Conservation (phyloP, 2,888 invertebrate genomes). For the Sylvicola cinctus region DNA sequence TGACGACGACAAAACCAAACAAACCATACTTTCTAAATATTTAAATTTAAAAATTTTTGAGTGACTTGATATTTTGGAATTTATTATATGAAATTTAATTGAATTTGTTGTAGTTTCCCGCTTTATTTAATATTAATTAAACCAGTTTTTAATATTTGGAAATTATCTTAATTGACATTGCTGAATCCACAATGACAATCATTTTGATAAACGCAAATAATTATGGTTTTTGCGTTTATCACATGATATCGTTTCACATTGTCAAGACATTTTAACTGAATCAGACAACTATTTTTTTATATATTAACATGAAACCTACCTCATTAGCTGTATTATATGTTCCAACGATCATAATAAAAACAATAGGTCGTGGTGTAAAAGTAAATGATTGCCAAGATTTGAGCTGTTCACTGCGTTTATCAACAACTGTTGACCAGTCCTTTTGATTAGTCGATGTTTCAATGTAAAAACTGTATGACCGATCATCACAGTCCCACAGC, state of each 20-base stretch:
- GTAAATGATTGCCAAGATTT: constrained; percentile 87
- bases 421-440: constrained; percentile 82
- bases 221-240: too few relatives aligned
- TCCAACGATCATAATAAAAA: constrained; percentile 87
- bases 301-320: too few relatives aligned
- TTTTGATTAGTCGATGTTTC: constrained; percentile 84
- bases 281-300: neutral
- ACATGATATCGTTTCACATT: too few relatives aligned
- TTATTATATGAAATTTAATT: too few relatives aligned
- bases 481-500: constrained; percentile 92
- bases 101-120: too few relatives aligned
- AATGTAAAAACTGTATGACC: constrained; percentile 89
- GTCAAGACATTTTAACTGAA: neutral
- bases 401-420: constrained; percentile 66
- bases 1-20: too few relatives aligned
- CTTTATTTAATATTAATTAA: too few relatives aligned
- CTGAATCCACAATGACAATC: constrained; percentile 1
- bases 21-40: too few relatives aligned
- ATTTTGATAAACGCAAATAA: constrained; percentile 4
- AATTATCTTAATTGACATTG: too few relatives aligned
- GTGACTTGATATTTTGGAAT: too few relatives aligned
- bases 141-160: too few relatives aligned
- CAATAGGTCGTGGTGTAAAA: constrained; percentile 68
- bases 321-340: constrained; percentile 95
- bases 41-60: too few relatives aligned